These are phyloP conservation scores for Eristalis intricaria DNA, from an alignment of 2,888 invertebrate species.

Conservation along the genomic window DNA sequence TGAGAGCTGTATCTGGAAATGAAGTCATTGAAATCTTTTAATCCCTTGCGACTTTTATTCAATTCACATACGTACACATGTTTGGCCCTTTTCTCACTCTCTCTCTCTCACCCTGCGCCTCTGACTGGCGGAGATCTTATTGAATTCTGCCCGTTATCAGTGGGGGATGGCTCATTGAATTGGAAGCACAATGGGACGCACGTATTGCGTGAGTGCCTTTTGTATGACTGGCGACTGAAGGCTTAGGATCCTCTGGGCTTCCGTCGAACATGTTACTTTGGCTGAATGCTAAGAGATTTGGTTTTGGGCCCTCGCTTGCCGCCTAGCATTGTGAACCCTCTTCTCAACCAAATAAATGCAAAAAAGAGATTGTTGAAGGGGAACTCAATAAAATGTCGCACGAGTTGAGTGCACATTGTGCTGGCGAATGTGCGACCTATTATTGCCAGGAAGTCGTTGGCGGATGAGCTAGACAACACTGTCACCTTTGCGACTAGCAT, in stretches of 20 bases:
- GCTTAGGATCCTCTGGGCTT: conserved; percentile 62
- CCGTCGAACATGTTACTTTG: conserved; percentile 38
- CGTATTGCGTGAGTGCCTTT: conserved; percentile 72
- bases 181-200: conserved; percentile 71
- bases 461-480: conserved; percentile 47
- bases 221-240: conserved; percentile 52
- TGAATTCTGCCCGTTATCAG: conserved; percentile 71
- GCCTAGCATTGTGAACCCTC: background rate
- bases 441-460: conserved; percentile 30
- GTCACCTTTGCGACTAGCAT: conserved; percentile 61
- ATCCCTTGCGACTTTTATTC: conserved; percentile 70
- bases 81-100: background rate
- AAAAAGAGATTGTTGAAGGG: conserved; percentile 9
- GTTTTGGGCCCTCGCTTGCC: conserved; percentile 8
- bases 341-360: conserved; percentile 11
- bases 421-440: conserved; percentile 48
- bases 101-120: conserved; percentile 4
- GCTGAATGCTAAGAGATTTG: conserved; percentile 63
- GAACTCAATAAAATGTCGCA: conserved; percentile 68
- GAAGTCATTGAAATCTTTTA: conserved; percentile 67
- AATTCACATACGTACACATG: conserved; percentile 54
- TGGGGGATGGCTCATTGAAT: conserved; percentile 68
- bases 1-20: conserved; percentile 61
- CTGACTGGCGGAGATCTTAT: conserved; percentile 54
- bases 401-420: conserved; percentile 68